Percentiles rank a stretch among this genome's conserved stretches.
phyloP scores from a whole-genome alignment of 2,888 invertebrate genomes.

The Entomobrya proxima region DNA sequence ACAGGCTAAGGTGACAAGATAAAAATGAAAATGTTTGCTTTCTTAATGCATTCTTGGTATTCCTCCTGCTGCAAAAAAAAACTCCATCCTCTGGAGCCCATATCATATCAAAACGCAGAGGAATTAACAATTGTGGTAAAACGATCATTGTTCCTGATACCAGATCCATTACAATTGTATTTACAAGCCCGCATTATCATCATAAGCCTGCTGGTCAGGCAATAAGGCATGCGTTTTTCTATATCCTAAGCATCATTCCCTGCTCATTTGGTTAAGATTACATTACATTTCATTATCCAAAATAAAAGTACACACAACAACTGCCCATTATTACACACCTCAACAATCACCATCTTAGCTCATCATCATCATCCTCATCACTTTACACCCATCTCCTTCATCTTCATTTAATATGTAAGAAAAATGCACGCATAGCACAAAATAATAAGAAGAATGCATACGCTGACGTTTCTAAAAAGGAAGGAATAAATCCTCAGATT shows the following conservation, averaged over 20 bases:
- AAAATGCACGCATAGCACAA: not conserved
- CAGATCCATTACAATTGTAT: constrained; percentile 59
- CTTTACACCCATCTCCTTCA: not conserved
- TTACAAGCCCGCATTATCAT: no score
- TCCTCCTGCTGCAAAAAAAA: constrained; percentile 3
- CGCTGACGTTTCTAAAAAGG: not conserved
- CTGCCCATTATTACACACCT: constrained; percentile 58
- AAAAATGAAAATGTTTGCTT: constrained; percentile 36
- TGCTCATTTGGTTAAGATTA: constrained; percentile 7
- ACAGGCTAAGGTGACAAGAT: constrained; percentile 5
- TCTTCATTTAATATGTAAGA: not conserved
- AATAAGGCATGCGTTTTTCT: constrained; percentile 14
- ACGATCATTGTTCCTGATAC: constrained; percentile 34
- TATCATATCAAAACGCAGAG: not conserved
- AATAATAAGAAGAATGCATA: not conserved
- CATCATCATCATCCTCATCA: constrained; percentile 7
- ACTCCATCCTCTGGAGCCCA: no score
- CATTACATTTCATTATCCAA: constrained; percentile 58
- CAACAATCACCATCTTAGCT: constrained; percentile 33
- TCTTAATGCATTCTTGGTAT: constrained; percentile 13
- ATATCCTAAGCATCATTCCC: not conserved
- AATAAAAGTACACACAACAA: no score
- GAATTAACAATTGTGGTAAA: constrained; percentile 1
- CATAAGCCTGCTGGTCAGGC: no score
- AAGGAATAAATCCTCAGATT: constrained; percentile 49